Evolutionary conservation across 2,797 vertebrate genomes (phyloP).

Genomic region (Syngnathus acus): DNA sequence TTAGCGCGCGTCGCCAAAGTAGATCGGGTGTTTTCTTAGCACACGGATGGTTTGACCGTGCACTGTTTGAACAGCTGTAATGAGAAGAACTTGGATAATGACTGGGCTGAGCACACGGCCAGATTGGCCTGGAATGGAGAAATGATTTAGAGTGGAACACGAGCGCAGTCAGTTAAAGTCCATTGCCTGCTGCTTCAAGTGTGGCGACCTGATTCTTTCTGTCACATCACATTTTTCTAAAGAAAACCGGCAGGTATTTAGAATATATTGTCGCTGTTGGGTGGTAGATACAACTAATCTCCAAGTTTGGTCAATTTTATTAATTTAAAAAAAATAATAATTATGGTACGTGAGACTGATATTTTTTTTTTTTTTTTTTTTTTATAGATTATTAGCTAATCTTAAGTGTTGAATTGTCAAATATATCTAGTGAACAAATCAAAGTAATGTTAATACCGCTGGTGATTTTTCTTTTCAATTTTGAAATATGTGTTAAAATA

Average conservation of each 20-base stretch:
- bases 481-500: too few species aligned
- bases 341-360: too few species aligned
- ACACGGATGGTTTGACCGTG: conserved; percentile 21
- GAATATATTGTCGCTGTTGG: not conserved
- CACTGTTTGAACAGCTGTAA: conserved; percentile 79
- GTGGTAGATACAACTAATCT: too few species aligned
- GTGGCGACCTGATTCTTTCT: not conserved
- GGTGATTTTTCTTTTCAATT: too few species aligned
- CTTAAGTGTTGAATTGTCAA: too few species aligned
- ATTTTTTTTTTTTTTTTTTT: too few species aligned
- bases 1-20: conserved; percentile 71
- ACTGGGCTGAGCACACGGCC: conserved; percentile 7
- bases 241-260: not conserved
- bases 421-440: too few species aligned
- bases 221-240: not conserved
- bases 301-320: too few species aligned
- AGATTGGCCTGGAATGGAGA: conserved; percentile 5
- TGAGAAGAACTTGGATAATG: conserved; percentile 62
- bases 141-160: not conserved
- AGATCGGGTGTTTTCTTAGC: conserved; percentile 78
- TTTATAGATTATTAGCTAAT: too few species aligned
- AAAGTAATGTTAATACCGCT: too few species aligned
- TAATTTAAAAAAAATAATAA: too few species aligned
- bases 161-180: not conserved
- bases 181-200: not conserved